phyloP scores from a whole-genome alignment of 2,888 invertebrate genomes.

The Syritta pipiens region DNA sequence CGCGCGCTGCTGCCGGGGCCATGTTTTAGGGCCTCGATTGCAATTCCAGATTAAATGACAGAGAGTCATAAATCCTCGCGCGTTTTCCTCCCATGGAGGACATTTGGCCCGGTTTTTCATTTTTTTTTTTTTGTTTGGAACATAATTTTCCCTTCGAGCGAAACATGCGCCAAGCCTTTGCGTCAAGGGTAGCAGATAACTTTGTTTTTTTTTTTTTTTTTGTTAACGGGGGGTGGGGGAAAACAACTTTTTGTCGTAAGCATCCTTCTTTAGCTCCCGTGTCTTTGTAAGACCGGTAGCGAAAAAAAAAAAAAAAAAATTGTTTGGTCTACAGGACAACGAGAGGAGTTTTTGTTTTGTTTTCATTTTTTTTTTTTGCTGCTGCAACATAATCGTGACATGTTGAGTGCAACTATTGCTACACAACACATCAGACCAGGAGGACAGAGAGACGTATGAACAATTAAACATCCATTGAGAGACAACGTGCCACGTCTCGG shows the following conservation, averaged over 20 bases:
- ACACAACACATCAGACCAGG: constrained; percentile 39
- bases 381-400: constrained; percentile 63
- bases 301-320: constrained; percentile 3
- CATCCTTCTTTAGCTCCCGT: not conserved
- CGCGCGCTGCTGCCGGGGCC: not conserved
- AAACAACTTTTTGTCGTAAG: not conserved
- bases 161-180: not conserved
- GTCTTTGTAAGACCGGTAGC: constrained; percentile 42
- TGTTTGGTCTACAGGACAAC: constrained; percentile 33
- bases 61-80: constrained; percentile 31
- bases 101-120: not conserved
- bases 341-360: too few species aligned
- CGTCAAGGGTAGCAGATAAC: constrained; percentile 6
- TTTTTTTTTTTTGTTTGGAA: not conserved
- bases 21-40: constrained; percentile 31
- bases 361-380: too few species aligned
- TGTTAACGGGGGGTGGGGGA: too few species aligned
- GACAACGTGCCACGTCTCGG: constrained; percentile 21
- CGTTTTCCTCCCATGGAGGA: constrained; percentile 5
- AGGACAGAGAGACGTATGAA: constrained; percentile 40
- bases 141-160: not conserved
- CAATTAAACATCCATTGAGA: constrained; percentile 61
- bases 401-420: constrained; percentile 53
- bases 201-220: not conserved
- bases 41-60: constrained; percentile 32